Percentiles rank a stretch among this genome's conserved stretches.
Conservation (phyloP, 2,888 invertebrate genomes). For the Parapristionchus giblindavisi region DNA sequence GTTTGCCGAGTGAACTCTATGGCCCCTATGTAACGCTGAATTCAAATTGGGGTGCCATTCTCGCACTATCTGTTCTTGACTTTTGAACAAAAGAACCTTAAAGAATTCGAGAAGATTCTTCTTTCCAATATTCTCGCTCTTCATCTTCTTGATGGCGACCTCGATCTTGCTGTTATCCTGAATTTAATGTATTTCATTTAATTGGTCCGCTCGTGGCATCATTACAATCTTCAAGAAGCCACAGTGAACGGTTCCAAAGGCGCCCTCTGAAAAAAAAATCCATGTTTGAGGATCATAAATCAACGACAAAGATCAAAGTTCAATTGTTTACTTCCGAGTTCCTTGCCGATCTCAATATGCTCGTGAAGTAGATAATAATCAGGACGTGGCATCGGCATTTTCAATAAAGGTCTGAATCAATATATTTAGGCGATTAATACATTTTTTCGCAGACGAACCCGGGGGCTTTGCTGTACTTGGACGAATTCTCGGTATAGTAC, state of each 20-base stretch:
- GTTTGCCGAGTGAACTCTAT: no score
- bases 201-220: no score
- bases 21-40: no score
- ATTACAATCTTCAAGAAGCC: conserved; percentile 6
- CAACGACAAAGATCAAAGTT: background rate
- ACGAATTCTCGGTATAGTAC: conserved; percentile 4
- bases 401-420: background rate
- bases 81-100: background rate
- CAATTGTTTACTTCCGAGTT: background rate
- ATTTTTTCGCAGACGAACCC: background rate
- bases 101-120: conserved; percentile 15
- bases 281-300: background rate
- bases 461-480: background rate
- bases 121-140: background rate
- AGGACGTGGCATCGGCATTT: background rate
- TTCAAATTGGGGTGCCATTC: no score
- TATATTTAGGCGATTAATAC: background rate
- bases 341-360: conserved; percentile 16
- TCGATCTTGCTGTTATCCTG: background rate
- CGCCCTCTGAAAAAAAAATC: conserved; percentile 7
- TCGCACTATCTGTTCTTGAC: no score
- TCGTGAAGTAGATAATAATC: conserved; percentile 18
- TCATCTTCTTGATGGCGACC: conserved; percentile 23
- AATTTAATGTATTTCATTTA: no score
- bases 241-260: conserved; percentile 16